These are phyloP conservation scores for Aphelenchoides besseyi DNA, from an alignment of 1,140 invertebrate species.

Conservation along the genomic window DNA sequence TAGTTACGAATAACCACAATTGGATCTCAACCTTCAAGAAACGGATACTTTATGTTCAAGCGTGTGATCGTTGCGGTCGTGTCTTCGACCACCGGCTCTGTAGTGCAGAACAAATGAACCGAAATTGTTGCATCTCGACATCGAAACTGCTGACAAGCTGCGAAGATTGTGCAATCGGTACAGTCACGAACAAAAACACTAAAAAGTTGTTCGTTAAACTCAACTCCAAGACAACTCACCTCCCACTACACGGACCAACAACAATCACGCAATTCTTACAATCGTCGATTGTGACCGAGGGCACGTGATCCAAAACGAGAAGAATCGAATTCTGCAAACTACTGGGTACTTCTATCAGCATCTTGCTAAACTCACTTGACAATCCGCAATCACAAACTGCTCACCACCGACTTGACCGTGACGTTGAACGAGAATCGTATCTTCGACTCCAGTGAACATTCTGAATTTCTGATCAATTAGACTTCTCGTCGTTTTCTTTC, in stretches of 20 bases:
- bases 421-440: conserved; percentile 28
- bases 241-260: conserved; percentile 47
- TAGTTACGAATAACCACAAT: conserved; percentile 11
- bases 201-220: not conserved
- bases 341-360: not conserved
- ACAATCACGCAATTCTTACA: conserved; percentile 49
- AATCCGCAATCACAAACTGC: conserved; percentile 44
- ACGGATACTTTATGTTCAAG: not conserved
- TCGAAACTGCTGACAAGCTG: conserved; percentile 49
- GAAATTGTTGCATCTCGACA: conserved; percentile 33
- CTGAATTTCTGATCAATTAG: not conserved
- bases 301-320: conserved; percentile 36
- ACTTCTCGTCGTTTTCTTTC: not conserved
- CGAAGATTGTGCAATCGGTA: conserved; percentile 32
- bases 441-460: conserved; percentile 20
- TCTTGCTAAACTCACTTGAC: conserved; percentile 23
- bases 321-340: conserved; percentile 38
- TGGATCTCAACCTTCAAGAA: not conserved
- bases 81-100: conserved; percentile 49
- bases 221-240: conserved; percentile 24
- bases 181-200: conserved; percentile 48
- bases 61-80: not conserved
- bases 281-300: conserved; percentile 46
- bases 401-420: conserved; percentile 40
- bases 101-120: conserved; percentile 40